Base-by-base conservation (phyloP, 2,888 invertebrate genomes). In the Rhagonycha fulva region DNA sequence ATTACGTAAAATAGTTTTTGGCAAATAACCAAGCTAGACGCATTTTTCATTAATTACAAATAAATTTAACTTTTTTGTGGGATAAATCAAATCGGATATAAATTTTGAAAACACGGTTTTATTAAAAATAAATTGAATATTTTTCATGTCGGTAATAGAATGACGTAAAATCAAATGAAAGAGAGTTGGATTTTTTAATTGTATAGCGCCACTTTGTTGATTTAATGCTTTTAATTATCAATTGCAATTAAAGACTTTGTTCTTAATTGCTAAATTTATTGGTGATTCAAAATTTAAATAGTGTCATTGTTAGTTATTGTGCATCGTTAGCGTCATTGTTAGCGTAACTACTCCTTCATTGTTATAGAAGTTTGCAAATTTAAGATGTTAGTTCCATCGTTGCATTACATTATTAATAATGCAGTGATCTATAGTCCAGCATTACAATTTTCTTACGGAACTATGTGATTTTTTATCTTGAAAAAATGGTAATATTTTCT, bases 1-100 rank as follows among this genome's bases (percentile, higher is more conserved):
- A 26, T 72, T 72, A 67, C 71, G 67, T 72, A 72, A 72, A 47
- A 47, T 14, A 47, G 14, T 60, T 60, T 67, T 72, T 72, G 66
- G 71, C 71, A 71, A 24, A 47, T 24, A 14, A 66, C 47, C 47
- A 19, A 19, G 23, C 47, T 7, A n/a, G 47, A 47, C 47, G n/a
- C 47, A 62, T 62, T 12, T 62, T 62, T 62, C 23, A 24, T 62
- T 62, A 62, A 19, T 19, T 62, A 62, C 19, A 47, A 47, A 47
- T 47, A 47, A 47, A n/a, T 47, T 47, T 47, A 5, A n/a, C n/a
- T n/a, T 47, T 62, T 62, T 62, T 12, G 19, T 19, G 23, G 19
- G 12, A 62, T 62, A 62, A 62, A 62, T 62, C 19, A 62, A 62
- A 62, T 47, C n/a, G 47, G 47, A n/a, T n/a, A 47, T 47, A 47